Conservation (phyloP, 2,113 vertebrate species). For the Aviceda subcristata region DNA sequence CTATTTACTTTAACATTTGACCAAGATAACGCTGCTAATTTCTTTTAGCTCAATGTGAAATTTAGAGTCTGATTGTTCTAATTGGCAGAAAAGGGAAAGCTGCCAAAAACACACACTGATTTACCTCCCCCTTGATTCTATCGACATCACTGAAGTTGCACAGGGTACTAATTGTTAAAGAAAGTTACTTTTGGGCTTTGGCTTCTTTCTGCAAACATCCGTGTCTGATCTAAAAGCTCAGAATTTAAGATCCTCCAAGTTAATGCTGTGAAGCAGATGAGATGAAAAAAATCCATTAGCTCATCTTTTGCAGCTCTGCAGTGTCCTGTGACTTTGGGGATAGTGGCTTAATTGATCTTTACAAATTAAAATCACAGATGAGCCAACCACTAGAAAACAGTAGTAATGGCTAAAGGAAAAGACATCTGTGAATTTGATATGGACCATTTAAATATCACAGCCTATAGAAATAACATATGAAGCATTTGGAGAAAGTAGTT, state of each 20-base stretch:
- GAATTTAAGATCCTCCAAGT: neutral
- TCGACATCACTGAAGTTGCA: neutral
- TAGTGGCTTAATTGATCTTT: conserved; percentile 10
- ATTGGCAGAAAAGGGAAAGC: conserved; percentile 5
- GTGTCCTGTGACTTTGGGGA: neutral
- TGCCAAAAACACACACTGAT: neutral
- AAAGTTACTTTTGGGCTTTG: neutral
- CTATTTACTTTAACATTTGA: conserved; percentile 47
- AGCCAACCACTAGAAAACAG: neutral
- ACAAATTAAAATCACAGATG: conserved; percentile 21
- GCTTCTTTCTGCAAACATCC: neutral
- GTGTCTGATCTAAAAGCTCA: neutral
- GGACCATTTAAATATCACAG: neutral
- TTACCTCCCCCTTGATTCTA: neutral
- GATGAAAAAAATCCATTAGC: conserved; percentile 22
- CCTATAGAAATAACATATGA: neutral
- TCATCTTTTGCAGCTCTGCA: neutral
- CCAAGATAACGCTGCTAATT: conserved; percentile 20
- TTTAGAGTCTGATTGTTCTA: conserved; percentile 35
- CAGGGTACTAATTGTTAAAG: neutral
- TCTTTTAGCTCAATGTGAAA: conserved; percentile 17
- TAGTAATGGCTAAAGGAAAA: neutral
- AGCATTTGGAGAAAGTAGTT: neutral
- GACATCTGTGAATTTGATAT: neutral
- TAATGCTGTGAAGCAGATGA: neutral